phyloP scores from a whole-genome alignment of 1,140 invertebrate species.

The Grapholita molesta region DNA sequence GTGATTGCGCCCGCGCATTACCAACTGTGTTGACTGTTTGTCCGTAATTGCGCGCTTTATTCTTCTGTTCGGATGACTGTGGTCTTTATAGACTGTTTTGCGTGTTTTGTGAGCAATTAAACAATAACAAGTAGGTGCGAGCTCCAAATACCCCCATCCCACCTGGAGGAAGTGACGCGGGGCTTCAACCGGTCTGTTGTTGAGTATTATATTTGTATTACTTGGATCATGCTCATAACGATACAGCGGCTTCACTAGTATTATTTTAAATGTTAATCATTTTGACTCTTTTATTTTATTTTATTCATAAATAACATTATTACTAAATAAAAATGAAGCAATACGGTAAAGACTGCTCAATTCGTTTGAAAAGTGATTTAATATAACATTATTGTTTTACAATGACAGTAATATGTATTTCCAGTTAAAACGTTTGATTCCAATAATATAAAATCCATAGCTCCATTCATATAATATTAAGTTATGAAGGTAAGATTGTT shows the following conservation, averaged over 20 bases:
- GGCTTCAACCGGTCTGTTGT: neutral
- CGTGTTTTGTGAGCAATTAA: slow-evolving; percentile 13
- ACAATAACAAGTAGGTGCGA: slow-evolving; percentile 9
- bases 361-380: neutral
- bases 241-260: neutral
- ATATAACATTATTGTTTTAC: neutral
- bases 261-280: neutral
- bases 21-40: slow-evolving; percentile 45
- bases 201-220: neutral
- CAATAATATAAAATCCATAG: slow-evolving; percentile 1
- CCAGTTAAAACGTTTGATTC: slow-evolving; percentile 1
- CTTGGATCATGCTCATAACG: neutral
- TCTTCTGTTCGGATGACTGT: slow-evolving; percentile 26
- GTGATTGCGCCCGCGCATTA: neutral
- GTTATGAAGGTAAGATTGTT: slow-evolving; percentile 7
- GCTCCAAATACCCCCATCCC: neutral
- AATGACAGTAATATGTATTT: neutral
- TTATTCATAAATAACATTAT: neutral
- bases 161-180: neutral
- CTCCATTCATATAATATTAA: neutral
- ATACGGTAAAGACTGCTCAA: slow-evolving; percentile 1
- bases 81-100: slow-evolving; percentile 16
- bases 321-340: neutral
- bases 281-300: neutral
- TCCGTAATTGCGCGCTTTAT: slow-evolving; percentile 43